Evolutionary conservation across 2,113 vertebrate genomes (phyloP), one percentile per base, ranked within the genome.

Genomic region (Dromaius novaehollandiae): DNA sequence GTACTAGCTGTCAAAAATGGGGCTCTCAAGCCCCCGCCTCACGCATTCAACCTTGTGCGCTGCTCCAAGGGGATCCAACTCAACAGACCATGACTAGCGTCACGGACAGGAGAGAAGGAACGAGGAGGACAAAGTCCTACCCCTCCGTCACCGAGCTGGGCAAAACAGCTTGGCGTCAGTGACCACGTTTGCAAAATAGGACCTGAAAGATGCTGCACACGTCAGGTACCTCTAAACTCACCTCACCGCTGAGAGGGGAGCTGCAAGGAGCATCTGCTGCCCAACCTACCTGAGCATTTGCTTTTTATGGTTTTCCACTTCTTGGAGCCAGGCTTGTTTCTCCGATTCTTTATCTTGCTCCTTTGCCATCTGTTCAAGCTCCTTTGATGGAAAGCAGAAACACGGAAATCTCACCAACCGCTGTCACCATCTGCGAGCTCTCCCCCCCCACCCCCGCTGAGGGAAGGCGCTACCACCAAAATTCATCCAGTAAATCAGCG

Each of bases 341-440:
- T 99, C 99, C 0, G 99, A 99, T 95, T 99, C 99, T 93, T 98
- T 99, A 97, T 99, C 99, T 92, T 99, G 99, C 95, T 99, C 99
- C 97, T 98, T 98, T 0, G 99, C 99, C 96, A 98, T 98, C 96
- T 99, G 99, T 70, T 99, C 99, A 25, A 99, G 98, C 88, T 99
- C 99, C 99, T 99, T 91, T 0, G 44, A 51, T 25, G 10, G 58
- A 76, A 90, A 93, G 50, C 44, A 95, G 38, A 75, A 55, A 89
- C 70, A 34, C 3, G 13, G 65, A 26, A 58, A 7, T 11, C 55
- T 5, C 44, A 46, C 6, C 76, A 36, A 4, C 25, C 5, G 8
- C 40, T 13, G 44, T 87, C 26, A 77, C 56, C 60, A 34, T 56
- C 42, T 38, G 55, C 78, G 8, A 2, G 64, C 8, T 18, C 7